Conservation (phyloP, 2,113 vertebrate species). For the Cervus canadensis region DNA sequence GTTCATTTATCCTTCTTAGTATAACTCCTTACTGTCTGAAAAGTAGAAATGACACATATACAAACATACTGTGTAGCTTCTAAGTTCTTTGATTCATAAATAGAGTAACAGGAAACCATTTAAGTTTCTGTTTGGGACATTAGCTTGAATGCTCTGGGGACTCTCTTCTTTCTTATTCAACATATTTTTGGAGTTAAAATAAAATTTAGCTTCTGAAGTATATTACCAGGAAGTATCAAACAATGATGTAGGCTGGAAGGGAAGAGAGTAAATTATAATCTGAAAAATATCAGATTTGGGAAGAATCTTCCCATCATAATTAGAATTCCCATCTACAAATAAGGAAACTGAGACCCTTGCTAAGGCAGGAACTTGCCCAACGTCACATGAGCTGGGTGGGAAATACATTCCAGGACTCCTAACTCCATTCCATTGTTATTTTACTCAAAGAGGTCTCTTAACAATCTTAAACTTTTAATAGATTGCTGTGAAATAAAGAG, state of each 20-base stretch:
- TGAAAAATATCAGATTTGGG: background rate
- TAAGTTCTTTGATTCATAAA: background rate
- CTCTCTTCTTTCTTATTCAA: background rate
- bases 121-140: background rate
- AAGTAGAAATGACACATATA: background rate
- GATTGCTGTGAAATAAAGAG: background rate
- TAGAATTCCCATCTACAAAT: background rate
- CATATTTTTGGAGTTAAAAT: background rate
- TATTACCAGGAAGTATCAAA: background rate
- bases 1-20: background rate
- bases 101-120: background rate
- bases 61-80: background rate
- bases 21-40: background rate
- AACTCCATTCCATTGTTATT: background rate
- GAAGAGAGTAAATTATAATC: background rate
- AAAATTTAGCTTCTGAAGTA: conserved; percentile 18
- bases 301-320: background rate
- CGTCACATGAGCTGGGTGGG: background rate
- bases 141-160: background rate
- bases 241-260: background rate
- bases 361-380: background rate
- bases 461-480: background rate
- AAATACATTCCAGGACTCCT: background rate
- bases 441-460: background rate
- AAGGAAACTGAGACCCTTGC: background rate